A percentile compares a stretch with the other conserved stretches of the same genome.
Evolutionary conservation across 2,797 vertebrate genomes (phyloP).

Genomic region (Eptatretus atami): DNA sequence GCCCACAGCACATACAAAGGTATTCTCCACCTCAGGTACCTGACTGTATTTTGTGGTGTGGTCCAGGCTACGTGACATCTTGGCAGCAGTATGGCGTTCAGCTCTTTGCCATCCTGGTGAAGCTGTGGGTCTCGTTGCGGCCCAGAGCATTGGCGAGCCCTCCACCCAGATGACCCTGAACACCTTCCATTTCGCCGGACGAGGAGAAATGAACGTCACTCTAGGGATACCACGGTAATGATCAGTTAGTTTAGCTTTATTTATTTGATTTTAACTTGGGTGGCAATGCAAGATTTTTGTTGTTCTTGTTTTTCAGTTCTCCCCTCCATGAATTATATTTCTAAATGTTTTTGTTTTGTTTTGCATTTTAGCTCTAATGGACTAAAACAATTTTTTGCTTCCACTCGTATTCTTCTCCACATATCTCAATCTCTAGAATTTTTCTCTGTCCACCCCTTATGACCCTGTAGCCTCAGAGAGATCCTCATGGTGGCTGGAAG

Average conservation of each 20-base stretch:
- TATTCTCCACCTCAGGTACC: neutral
- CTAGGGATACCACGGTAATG: slow-evolving; percentile 71
- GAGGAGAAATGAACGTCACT: slow-evolving; percentile 97
- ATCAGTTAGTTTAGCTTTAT: slow-evolving; percentile 7
- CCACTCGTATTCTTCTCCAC: neutral
- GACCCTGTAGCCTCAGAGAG: slow-evolving; percentile 37
- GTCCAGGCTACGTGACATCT: slow-evolving; percentile 30
- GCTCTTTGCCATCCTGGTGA: slow-evolving; percentile 73
- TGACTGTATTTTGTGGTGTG: neutral
- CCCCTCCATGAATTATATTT: neutral
- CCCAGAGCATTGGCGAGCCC: slow-evolving; percentile 84
- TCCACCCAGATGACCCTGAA: slow-evolving; percentile 98
- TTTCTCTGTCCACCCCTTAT: neutral
- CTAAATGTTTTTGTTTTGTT: neutral
- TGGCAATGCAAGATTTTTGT: neutral
- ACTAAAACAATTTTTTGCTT: slow-evolving; percentile 6
- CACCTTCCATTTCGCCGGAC: slow-evolving; percentile 92
- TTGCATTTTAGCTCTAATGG: neutral
- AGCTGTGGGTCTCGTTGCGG: slow-evolving; percentile 68
- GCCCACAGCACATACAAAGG: too few relatives aligned
- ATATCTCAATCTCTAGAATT: neutral
- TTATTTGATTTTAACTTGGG: neutral
- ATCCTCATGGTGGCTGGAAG: slow-evolving; percentile 59
- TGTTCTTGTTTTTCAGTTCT: slow-evolving; percentile 2
- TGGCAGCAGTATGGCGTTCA: slow-evolving; percentile 71